These are phyloP conservation scores for Bambusicola thoracicus DNA, from an alignment of 2,113 vertebrate species.

Conservation along the genomic window DNA sequence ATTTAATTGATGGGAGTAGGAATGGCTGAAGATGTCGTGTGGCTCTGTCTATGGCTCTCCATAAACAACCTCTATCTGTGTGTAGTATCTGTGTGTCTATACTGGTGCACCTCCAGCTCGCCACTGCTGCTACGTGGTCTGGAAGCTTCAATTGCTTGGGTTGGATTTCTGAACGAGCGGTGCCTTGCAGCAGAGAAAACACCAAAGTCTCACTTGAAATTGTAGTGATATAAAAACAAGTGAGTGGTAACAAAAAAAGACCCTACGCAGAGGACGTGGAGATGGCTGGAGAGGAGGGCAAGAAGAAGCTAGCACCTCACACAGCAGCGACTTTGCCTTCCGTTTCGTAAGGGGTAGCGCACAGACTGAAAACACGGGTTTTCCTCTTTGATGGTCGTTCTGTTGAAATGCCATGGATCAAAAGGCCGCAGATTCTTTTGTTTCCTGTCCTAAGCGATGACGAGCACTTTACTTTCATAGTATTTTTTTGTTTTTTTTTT, in stretches of 20 bases:
- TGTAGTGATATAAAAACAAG: background rate
- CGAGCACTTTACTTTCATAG: constrained; percentile 81
- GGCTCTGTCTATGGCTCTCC: constrained; percentile 62
- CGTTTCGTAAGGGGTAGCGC: constrained; percentile 23
- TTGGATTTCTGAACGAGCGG: constrained; percentile 31
- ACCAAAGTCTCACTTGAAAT: constrained; percentile 58
- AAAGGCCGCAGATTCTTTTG: constrained; percentile 69
- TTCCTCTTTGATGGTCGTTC: background rate
- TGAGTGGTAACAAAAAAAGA: background rate
- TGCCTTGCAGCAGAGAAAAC: constrained; percentile 62
- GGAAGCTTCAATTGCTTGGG: constrained; percentile 15
- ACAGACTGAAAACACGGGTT: background rate
- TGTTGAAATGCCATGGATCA: constrained; percentile 61
- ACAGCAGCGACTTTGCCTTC: constrained; percentile 53
- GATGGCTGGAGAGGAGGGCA: background rate
- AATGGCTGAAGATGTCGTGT: constrained; percentile 10
- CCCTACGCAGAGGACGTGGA: background rate
- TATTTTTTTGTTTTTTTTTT: constrained; percentile 2
- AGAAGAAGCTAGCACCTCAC: background rate
- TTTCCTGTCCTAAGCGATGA: constrained; percentile 70
- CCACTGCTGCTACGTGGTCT: constrained; percentile 49
- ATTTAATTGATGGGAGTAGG: constrained; percentile 41
- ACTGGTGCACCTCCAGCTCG: constrained; percentile 23
- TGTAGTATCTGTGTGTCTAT: constrained; percentile 22
- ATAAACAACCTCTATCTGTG: constrained; percentile 22